Evolutionary conservation across 2,797 vertebrate species (phyloP).

Genomic region (Pristis pectinata): DNA sequence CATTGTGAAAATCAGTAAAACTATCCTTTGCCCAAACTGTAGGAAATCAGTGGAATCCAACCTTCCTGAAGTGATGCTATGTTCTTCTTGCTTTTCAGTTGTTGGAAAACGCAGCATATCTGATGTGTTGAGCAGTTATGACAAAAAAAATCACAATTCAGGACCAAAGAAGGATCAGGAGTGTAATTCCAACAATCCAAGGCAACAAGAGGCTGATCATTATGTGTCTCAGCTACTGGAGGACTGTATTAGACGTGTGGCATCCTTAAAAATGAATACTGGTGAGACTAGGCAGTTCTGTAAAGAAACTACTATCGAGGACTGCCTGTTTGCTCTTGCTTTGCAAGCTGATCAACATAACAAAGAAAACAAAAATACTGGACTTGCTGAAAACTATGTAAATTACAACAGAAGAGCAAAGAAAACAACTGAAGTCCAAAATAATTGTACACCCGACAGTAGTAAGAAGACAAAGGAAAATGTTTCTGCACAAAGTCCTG

Average conservation of each 20-base stretch:
- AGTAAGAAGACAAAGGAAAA: neutral
- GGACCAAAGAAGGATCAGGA: conserved; percentile 43
- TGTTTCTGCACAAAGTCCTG: neutral
- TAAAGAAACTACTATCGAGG: neutral
- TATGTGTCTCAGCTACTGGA: conserved; percentile 55
- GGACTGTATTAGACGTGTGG: conserved; percentile 56
- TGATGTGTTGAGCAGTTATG: conserved; percentile 43
- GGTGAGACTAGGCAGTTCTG: conserved; percentile 41
- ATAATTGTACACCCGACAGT: neutral
- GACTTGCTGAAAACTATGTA: conserved; percentile 30
- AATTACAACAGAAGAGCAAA: neutral
- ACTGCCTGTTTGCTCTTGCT: conserved; percentile 14
- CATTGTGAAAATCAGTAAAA: conserved; percentile 44
- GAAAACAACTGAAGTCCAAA: neutral
- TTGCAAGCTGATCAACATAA: conserved; percentile 43
- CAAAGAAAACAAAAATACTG: conserved; percentile 40
- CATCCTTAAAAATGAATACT: conserved; percentile 56
- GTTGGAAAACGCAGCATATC: conserved; percentile 48
- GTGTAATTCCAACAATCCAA: conserved; percentile 49
- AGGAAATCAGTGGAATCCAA: conserved; percentile 47
- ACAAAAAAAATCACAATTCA: conserved; percentile 40
- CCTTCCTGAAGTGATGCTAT: conserved; percentile 54
- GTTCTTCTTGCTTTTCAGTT: conserved; percentile 55
- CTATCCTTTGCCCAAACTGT: conserved; percentile 44
- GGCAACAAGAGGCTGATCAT: conserved; percentile 45